A percentile compares a stretch with the other conserved stretches of the same genome.
These are phyloP conservation scores for Lampris incognitus DNA, from an alignment of 2,113 vertebrate species.

Conservation along the genomic window DNA sequence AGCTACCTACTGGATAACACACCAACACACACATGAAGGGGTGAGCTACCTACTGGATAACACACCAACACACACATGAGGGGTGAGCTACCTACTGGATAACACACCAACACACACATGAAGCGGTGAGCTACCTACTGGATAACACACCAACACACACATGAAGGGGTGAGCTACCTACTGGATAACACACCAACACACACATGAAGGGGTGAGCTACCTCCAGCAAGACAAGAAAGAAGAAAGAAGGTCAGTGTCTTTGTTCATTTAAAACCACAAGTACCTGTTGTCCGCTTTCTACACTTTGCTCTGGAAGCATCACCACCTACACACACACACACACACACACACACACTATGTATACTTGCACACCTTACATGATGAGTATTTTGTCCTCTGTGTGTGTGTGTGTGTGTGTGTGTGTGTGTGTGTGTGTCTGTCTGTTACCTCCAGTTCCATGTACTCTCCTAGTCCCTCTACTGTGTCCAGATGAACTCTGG, in stretches of 20 bases:
- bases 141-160: neutral
- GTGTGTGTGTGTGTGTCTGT: constrained; percentile 1
- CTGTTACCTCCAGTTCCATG: constrained; percentile 87
- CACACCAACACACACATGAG: neutral
- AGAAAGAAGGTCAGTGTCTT: neutral
- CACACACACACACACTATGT: neutral
- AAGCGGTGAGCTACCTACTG: constrained; percentile 60
- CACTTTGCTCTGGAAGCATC: constrained; percentile 81
- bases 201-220: too few species aligned
- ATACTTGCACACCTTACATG: too few species aligned
- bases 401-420: neutral
- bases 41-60: constrained; percentile 60
- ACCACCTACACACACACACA: constrained; percentile 78
- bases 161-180: constrained; percentile 59
- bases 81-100: constrained; percentile 61
- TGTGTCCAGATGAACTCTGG: constrained; percentile 85
- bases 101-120: neutral
- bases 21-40: neutral
- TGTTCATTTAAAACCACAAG: too few species aligned
- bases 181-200: neutral
- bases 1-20: constrained; percentile 60
- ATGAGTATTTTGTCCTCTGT: neutral
- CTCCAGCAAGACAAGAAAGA: neutral
- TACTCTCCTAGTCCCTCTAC: constrained; percentile 87
- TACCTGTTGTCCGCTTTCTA: constrained; percentile 79